These are phyloP conservation scores for Heliconius hermathena DNA, from an alignment of 1,140 invertebrate species.

Conservation along the genomic window DNA sequence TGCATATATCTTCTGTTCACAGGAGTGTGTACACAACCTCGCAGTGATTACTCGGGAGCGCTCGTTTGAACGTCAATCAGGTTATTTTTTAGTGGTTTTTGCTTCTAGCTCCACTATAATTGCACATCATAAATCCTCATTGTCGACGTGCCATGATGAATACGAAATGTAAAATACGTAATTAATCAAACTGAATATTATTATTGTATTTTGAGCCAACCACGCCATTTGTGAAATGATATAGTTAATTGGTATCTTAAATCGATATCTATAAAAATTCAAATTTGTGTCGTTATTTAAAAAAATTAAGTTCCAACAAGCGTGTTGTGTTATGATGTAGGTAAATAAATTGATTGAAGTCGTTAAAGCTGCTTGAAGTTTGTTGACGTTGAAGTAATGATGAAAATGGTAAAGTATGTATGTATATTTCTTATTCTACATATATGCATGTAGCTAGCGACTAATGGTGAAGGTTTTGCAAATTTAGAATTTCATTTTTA, in stretches of 20 bases:
- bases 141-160: constrained; percentile 61
- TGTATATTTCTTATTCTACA: no score
- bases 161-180: constrained; percentile 53
- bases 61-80: constrained; percentile 48
- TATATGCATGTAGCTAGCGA: no score
- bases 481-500: no score
- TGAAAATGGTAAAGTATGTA: not conserved
- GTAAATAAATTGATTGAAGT: not conserved
- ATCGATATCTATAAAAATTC: constrained; percentile 7
- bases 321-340: not conserved
- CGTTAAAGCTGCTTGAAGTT: not conserved
- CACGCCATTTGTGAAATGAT: constrained; percentile 1
- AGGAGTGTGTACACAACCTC: constrained; percentile 31
- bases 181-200: constrained; percentile 54
- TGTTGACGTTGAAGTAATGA: not conserved
- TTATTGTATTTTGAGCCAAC: not conserved
- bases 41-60: constrained; percentile 32
- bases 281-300: not conserved
- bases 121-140: constrained; percentile 65
- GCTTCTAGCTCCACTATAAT: constrained; percentile 49
- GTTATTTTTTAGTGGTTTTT: constrained; percentile 43
- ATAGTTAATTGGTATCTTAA: constrained; percentile 8
- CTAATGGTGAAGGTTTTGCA: no score
- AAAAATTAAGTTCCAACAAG: not conserved
- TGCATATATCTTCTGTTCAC: not conserved